Conservation (phyloP, 2,797 vertebrate genomes). For the Brachymystax lenok region DNA sequence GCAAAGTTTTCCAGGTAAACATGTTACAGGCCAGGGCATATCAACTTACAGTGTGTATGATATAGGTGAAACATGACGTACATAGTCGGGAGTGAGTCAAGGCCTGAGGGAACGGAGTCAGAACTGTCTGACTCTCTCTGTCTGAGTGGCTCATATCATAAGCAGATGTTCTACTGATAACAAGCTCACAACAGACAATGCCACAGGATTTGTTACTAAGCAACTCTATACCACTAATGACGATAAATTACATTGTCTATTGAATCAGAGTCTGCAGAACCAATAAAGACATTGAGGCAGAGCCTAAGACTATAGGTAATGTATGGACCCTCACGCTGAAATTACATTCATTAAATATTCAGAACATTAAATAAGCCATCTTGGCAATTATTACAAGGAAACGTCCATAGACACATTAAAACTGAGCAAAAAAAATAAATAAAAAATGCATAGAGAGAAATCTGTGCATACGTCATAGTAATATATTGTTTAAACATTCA, state of each 20-base stretch:
- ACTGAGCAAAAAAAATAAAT: not conserved
- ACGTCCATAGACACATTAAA: not conserved
- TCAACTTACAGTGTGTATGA: not conserved
- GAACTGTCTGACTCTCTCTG: conserved; percentile 61
- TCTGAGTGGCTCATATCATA: conserved; percentile 60
- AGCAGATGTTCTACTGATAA: conserved; percentile 74
- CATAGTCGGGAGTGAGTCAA: conserved; percentile 68
- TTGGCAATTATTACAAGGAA: not conserved
- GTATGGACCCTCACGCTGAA: too few relatives aligned
- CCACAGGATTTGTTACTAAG: conserved; percentile 26
- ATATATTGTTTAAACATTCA: conserved; percentile 32
- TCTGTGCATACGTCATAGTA: conserved; percentile 27
- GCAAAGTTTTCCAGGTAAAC: not conserved
- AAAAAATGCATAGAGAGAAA: not conserved
- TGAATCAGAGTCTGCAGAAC: not conserved
- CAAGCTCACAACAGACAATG: conserved; percentile 59
- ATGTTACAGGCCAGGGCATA: conserved; percentile 4
- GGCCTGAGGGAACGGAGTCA: conserved; percentile 61
- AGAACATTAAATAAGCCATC: not conserved
- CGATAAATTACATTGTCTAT: not conserved
- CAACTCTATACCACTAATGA: not conserved
- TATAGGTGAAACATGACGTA: conserved; percentile 69
- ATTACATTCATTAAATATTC: not conserved
- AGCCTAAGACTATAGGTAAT: not conserved
- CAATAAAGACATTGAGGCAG: not conserved